These are phyloP conservation scores for Pelobates fuscus DNA, from an alignment of 2,113 vertebrate genomes.

Conservation along the genomic window DNA sequence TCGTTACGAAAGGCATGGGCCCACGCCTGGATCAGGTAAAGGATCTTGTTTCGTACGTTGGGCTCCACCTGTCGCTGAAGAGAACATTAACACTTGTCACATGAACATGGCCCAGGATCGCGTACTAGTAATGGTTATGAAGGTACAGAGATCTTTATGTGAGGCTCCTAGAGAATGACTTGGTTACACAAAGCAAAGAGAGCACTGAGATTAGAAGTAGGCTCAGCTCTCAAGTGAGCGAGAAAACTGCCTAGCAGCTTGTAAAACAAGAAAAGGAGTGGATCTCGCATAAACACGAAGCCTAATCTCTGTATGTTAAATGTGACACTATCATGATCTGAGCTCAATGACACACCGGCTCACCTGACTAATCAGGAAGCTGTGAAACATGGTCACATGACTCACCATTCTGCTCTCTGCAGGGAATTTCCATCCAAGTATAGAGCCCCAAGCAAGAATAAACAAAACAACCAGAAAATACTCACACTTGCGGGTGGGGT, in stretches of 20 bases:
- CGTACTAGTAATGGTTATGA: not conserved
- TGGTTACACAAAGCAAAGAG: not conserved
- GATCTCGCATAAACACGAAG: too few relatives aligned
- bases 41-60: conserved; percentile 91
- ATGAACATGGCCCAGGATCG: not conserved
- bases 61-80: conserved; percentile 86
- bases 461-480: too few relatives aligned
- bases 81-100: not conserved
- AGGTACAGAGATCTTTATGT: not conserved
- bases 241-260: not conserved
- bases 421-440: not conserved
- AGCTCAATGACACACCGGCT: conserved; percentile 1
- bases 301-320: too few relatives aligned
- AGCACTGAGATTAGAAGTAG: not conserved
- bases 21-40: conserved; percentile 97
- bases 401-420: not conserved
- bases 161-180: not conserved
- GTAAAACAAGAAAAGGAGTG: too few relatives aligned
- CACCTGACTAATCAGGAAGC: conserved; percentile 43
- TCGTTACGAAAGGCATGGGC: conserved; percentile 96
- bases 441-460: not conserved
- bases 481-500: too few relatives aligned
- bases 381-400: conserved; percentile 10
- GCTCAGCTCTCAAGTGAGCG: not conserved
- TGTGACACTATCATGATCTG: not conserved